Conservation (phyloP, 2,797 vertebrate species). For the Cyclura pinguis region DNA sequence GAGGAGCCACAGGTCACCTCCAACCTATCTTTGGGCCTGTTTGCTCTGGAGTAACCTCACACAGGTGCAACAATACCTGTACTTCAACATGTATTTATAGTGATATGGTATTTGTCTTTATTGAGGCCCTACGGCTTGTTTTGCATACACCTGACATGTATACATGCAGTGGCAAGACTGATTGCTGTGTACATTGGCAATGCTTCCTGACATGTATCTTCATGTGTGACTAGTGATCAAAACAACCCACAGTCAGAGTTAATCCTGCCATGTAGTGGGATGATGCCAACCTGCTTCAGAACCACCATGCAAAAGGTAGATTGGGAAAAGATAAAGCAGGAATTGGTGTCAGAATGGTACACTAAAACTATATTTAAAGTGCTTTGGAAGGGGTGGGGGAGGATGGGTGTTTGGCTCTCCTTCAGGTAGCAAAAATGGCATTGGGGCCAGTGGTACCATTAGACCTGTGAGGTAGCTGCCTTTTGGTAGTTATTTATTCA, state of each 20-base stretch:
- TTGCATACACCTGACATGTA: neutral
- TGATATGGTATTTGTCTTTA: neutral
- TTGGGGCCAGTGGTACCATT: too few relatives aligned
- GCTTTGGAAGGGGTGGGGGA: too few relatives aligned
- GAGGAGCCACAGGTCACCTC: neutral
- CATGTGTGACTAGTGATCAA: neutral
- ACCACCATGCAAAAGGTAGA: neutral
- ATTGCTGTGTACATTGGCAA: slow-evolving; percentile 18
- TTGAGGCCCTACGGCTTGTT: neutral
- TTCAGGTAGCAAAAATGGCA: neutral
- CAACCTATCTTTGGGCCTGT: neutral
- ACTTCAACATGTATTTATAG: neutral
- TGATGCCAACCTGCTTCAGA: neutral
- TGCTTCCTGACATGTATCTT: neutral
- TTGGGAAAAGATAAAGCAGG: too few relatives aligned
- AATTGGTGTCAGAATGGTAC: too few relatives aligned
- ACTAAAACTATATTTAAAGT: too few relatives aligned
- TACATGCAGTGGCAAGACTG: slow-evolving; percentile 24
- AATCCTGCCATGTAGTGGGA: too few relatives aligned
- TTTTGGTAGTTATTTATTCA: too few relatives aligned
- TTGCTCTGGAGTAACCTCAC: neutral
- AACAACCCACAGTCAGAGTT: neutral
- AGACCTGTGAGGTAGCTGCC: too few relatives aligned
- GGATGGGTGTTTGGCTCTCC: neutral
- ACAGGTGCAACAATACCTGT: neutral